phyloP scores from a whole-genome alignment of 1,140 invertebrate genomes.

The Magallana ariakensis region DNA sequence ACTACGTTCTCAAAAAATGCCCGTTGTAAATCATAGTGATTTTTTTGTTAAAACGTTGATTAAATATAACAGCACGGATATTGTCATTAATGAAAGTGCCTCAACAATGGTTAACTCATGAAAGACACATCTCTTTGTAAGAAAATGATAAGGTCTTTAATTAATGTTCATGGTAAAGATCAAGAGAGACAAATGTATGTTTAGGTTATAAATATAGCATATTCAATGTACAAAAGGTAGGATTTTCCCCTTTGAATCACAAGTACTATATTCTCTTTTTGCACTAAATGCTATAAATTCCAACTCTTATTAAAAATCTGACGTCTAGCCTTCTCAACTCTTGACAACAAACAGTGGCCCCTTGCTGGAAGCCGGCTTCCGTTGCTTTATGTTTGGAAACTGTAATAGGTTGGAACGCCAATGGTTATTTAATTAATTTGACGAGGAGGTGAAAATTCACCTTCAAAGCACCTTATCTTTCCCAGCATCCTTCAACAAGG shows the following conservation, averaged over 20 bases:
- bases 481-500: not conserved
- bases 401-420: conserved; percentile 16
- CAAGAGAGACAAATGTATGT: not conserved
- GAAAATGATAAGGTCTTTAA: not conserved
- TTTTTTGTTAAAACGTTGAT: no score
- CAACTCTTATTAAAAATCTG: not conserved
- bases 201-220: no score
- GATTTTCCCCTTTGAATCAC: not conserved
- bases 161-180: not conserved
- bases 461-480: conserved; percentile 22
- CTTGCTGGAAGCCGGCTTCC: not conserved
- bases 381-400: conserved; percentile 5
- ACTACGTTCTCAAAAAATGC: no score
- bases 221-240: no score
- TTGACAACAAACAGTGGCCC: not conserved
- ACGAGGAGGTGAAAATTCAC: conserved; percentile 26
- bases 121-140: no score
- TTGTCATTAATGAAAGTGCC: no score
- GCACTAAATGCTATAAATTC: not conserved
- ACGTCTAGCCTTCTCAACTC: not conserved
- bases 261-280: not conserved
- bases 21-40: no score
- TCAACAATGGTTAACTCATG: no score
- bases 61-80: no score
- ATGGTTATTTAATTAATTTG: conserved; percentile 30